A percentile compares a stretch with the other conserved stretches of the same genome.
phyloP scores from a whole-genome alignment of 2,888 invertebrate genomes.

The Apodemia duryi region DNA sequence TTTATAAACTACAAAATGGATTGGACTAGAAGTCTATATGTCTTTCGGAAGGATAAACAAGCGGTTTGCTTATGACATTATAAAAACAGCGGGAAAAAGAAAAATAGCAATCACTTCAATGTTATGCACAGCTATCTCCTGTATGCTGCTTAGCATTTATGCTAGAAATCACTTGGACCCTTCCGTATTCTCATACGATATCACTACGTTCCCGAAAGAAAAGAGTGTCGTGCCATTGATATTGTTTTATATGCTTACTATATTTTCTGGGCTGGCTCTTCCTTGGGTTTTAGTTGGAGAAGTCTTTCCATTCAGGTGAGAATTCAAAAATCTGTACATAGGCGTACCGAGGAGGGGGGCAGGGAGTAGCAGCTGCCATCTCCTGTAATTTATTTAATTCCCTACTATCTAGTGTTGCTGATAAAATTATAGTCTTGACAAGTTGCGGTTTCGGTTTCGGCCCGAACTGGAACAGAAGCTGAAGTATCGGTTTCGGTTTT shows the following conservation, averaged over 20 bases:
- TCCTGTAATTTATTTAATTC: too few species aligned
- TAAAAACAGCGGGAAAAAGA: slow-evolving; percentile 68
- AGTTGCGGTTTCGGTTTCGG: too few species aligned
- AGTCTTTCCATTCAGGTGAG: slow-evolving; percentile 78
- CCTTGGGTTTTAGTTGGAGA: slow-evolving; percentile 80
- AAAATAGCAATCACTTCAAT: slow-evolving; percentile 66
- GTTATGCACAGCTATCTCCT: slow-evolving; percentile 56
- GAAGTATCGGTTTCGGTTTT: too few species aligned
- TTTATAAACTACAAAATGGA: too few species aligned
- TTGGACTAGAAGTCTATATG: too few species aligned
- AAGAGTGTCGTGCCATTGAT: slow-evolving; percentile 58
- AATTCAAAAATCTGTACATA: background rate
- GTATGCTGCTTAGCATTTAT: slow-evolving; percentile 64
- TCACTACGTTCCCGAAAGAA: slow-evolving; percentile 54
- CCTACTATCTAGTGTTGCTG: too few species aligned
- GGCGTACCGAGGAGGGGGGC: too few species aligned
- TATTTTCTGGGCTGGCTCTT: slow-evolving; percentile 61
- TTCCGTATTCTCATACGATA: slow-evolving; percentile 64
- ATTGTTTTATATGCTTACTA: slow-evolving; percentile 57
- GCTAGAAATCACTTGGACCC: slow-evolving; percentile 50
- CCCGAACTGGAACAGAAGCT: too few species aligned
- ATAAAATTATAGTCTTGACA: too few species aligned
- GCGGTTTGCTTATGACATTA: too few species aligned
- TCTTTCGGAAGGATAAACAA: too few species aligned
- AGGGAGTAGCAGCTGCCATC: too few species aligned